These are phyloP conservation scores for Ochropacha duplaris DNA, from an alignment of 2,888 invertebrate species.

Conservation along the genomic window DNA sequence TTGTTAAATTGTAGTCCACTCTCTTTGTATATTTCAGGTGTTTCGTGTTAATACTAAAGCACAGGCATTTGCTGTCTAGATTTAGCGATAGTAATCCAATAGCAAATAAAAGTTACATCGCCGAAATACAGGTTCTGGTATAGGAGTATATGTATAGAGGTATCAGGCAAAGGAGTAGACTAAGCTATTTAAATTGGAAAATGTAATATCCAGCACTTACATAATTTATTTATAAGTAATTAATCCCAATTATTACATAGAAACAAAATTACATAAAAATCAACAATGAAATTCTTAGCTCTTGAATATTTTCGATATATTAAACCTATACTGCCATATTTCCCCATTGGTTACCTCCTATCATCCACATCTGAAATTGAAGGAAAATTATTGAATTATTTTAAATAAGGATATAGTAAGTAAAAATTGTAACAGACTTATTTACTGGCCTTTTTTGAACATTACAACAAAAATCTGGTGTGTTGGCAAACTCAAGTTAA, in stretches of 20 bases:
- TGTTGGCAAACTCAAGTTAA: too few species aligned
- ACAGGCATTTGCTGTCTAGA: too few species aligned
- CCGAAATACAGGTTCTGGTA: too few species aligned
- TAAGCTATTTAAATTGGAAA: conserved; percentile 6
- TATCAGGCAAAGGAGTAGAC: too few species aligned
- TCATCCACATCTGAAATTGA: conserved; percentile 75
- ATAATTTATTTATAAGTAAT: conserved; percentile 32
- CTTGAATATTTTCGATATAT: conserved; percentile 31
- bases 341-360: conserved; percentile 54
- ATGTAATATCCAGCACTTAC: conserved; percentile 20
- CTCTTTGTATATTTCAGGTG: too few species aligned
- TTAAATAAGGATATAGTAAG: not conserved
- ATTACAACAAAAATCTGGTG: not conserved
- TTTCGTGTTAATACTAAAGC: too few species aligned
- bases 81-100: too few species aligned
- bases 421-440: not conserved
- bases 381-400: conserved; percentile 6
- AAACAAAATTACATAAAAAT: conserved; percentile 17
- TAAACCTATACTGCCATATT: conserved; percentile 23
- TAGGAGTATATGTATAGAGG: too few species aligned
- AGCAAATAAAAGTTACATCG: too few species aligned
- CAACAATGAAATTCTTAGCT: conserved; percentile 30
- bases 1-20: too few species aligned
- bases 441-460: too few species aligned
- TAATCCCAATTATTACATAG: conserved; percentile 20